These are phyloP conservation scores for Drosophila recens DNA, from an alignment of 2,888 invertebrate genomes.

Conservation along the genomic window DNA sequence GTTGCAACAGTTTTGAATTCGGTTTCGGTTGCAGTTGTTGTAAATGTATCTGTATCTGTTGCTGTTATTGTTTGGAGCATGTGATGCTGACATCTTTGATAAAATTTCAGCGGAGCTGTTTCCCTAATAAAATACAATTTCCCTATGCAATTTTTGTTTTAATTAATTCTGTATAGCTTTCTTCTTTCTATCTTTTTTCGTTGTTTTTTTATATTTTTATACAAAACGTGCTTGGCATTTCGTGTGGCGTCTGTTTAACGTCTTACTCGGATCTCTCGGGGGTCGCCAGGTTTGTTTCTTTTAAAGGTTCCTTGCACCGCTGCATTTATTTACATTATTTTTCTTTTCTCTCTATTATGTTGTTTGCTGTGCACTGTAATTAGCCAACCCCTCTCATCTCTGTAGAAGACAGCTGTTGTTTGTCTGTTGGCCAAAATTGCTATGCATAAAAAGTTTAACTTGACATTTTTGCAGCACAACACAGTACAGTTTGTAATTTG, in stretches of 20 bases:
- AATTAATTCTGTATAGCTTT: conserved; percentile 69
- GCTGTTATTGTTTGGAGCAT: conserved; percentile 60
- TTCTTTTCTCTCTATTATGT: conserved; percentile 30
- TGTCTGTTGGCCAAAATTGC: conserved; percentile 59
- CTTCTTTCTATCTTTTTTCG: conserved; percentile 8
- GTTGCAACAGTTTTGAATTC: conserved; percentile 29
- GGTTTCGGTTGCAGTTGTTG: conserved; percentile 27
- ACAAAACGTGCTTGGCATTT: conserved; percentile 63
- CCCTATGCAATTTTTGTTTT: conserved; percentile 62
- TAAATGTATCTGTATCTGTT: conserved; percentile 2
- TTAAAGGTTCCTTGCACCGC: conserved; percentile 26
- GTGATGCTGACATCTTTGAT: conserved; percentile 55
- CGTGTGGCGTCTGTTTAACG: conserved; percentile 62
- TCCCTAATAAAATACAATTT: conserved; percentile 62
- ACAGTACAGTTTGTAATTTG: conserved; percentile 80
- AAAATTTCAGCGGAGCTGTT: neutral
- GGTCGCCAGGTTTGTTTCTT: conserved; percentile 25
- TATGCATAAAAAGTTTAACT: conserved; percentile 75
- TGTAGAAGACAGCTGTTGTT: conserved; percentile 25
- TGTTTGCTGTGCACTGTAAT: conserved; percentile 72
- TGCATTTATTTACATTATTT: conserved; percentile 67
- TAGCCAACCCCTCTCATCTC: conserved; percentile 46
- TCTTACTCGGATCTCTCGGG: conserved; percentile 53
- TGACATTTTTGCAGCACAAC: conserved; percentile 69
- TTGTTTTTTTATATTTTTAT: neutral